Conservation (phyloP, 2,797 vertebrate genomes). For the Poliocrania exsul region DNA sequence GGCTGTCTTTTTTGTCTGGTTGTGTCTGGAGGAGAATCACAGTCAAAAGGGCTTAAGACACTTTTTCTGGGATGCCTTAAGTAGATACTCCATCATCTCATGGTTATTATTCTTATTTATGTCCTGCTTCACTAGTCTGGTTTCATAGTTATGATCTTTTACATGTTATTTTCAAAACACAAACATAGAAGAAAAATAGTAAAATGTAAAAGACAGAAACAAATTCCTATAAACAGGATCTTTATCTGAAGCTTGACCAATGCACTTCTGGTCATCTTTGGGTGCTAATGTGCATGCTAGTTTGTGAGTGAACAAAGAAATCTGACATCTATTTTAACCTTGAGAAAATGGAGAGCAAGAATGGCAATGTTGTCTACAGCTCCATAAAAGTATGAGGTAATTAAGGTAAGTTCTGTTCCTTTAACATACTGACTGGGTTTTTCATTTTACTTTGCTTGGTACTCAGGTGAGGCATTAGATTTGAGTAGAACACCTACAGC, state of each 20-base stretch:
- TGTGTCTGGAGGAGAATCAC: neutral
- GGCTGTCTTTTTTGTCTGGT: neutral
- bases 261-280: neutral
- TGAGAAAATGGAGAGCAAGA: neutral
- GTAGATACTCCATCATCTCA: neutral
- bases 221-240: neutral
- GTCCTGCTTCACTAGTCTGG: neutral
- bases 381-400: neutral
- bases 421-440: neutral
- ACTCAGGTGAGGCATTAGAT: neutral
- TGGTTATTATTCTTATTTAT: neutral
- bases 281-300: neutral
- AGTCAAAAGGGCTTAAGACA: neutral
- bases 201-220: neutral
- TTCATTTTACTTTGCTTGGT: neutral
- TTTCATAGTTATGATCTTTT: neutral
- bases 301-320: neutral
- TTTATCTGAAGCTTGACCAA: neutral
- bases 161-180: neutral
- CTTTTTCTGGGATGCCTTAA: neutral
- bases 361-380: neutral
- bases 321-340: neutral
- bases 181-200: neutral
- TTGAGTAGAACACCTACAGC: neutral
- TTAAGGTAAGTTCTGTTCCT: slow-evolving; percentile 1